Evolutionary conservation across 2,888 invertebrate genomes (phyloP), one percentile per base, ranked within the genome.

Genomic region (Anaspis maculata): DNA sequence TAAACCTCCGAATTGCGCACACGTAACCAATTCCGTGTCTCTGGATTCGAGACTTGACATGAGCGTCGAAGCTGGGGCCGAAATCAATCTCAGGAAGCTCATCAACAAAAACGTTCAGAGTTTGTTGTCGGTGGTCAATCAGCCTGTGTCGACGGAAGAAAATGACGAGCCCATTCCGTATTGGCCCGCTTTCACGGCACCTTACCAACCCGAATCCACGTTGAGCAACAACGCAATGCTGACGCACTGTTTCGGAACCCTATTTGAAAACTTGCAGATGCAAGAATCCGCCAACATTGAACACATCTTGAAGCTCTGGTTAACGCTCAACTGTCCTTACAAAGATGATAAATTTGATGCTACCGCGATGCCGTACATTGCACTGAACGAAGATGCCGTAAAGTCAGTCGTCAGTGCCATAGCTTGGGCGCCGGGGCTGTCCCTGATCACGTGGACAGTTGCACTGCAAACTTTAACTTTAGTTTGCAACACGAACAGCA

Each of bases 251-350:
- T 84, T 83, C 48, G 76, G 81, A 51, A 70, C 71, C 44, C 70
- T 84, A 49, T 80, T 83, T 54, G 71, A 73, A n/a, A 75, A 79
- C 46, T 62, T 79, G 28, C 76, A 77, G 48, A 54, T 73, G 73
- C 76, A 78, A 61, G 76, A 79, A 30, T 78, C 83, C 57, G 74
- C 80, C 12, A 82, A 83, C 58, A 73, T 91, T 58, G 91, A 91
- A 65, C 78, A 86, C 56, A 79, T 88, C 28, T 69, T 91, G 21
- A 84, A 88, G 45, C 69, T 91, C 46, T 92, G 91, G 88, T 69
- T 92, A 41, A 89, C 87, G 2, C 68, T 91, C 41, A 89, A 88
- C 74, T 72, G 53, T 34, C 50, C 51, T n/a, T 51, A 49, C 25
- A 67, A 26, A 57, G 68, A 65, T 25, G 61, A 68, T n/a, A 73